phyloP scores from a whole-genome alignment of 2,888 invertebrate species.

The Volucella inanis region DNA sequence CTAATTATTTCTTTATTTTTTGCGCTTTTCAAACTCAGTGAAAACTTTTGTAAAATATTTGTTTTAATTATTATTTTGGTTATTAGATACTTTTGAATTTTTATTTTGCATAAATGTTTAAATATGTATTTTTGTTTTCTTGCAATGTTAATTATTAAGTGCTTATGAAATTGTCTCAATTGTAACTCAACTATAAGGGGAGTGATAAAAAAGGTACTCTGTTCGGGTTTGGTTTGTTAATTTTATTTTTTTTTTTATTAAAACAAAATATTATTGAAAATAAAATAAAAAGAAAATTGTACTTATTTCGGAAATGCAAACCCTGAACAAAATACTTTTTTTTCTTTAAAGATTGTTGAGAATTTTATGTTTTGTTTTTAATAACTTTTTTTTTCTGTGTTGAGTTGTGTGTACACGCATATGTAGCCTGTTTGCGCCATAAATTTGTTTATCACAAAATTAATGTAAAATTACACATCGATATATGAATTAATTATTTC shows the following conservation, averaged over 20 bases:
- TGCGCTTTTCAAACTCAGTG: conserved; percentile 7
- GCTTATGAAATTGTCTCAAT: conserved; percentile 36
- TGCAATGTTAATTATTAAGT: conserved; percentile 57
- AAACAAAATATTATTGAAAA: background rate
- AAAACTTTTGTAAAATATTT: conserved; percentile 62
- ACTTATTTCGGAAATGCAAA: conserved; percentile 60
- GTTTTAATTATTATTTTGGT: conserved; percentile 42
- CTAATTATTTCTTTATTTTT: conserved; percentile 7
- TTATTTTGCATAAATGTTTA: conserved; percentile 33
- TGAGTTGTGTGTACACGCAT: conserved; percentile 38
- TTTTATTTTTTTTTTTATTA: conserved; percentile 20
- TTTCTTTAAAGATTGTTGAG: conserved; percentile 24
- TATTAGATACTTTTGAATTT: conserved; percentile 18
- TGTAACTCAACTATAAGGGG: background rate
- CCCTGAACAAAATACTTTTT: conserved; percentile 69
- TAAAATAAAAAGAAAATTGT: conserved; percentile 33
- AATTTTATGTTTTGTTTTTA: conserved; percentile 33
- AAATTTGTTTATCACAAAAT: conserved; percentile 67
- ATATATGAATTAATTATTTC: conserved; percentile 57
- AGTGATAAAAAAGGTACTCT: conserved; percentile 62
- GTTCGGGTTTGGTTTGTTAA: conserved; percentile 69
- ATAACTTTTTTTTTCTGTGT: conserved; percentile 6
- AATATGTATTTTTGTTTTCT: conserved; percentile 8
- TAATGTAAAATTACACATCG: conserved; percentile 55
- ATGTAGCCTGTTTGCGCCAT: conserved; percentile 59